These are phyloP conservation scores for Tigriopus californicus DNA, from an alignment of 2,888 invertebrate genomes.

Conservation along the genomic window DNA sequence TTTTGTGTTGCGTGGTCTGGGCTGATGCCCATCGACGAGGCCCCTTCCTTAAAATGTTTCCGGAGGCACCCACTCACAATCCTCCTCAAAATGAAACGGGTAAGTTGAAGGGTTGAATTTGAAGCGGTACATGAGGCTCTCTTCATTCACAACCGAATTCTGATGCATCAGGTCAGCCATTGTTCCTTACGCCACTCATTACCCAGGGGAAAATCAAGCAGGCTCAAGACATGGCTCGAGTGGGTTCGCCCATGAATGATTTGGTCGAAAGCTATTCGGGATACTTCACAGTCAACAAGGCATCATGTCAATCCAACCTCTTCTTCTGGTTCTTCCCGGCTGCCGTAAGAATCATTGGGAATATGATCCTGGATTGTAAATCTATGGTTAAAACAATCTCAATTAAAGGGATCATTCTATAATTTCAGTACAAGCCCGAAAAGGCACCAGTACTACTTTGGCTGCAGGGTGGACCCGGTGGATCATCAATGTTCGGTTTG, in stretches of 20 bases:
- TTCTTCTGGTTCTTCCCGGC: conserved; percentile 87
- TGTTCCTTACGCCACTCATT: conserved; percentile 8
- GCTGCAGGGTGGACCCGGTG: conserved; percentile 67
- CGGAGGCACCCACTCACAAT: too few relatives aligned
- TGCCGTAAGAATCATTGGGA: conserved; percentile 22
- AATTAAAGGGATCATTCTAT: too few relatives aligned
- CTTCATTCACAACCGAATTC: neutral
- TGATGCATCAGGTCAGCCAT: neutral
- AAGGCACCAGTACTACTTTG: conserved; percentile 54
- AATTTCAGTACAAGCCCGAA: conserved; percentile 23
- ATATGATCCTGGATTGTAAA: too few relatives aligned
- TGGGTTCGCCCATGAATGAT: conserved; percentile 12
- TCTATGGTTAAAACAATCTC: too few relatives aligned
- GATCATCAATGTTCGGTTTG: conserved; percentile 54
- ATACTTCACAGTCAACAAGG: conserved; percentile 60
- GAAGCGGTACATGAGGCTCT: too few relatives aligned
- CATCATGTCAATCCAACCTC: conserved; percentile 49
- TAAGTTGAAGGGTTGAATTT: too few relatives aligned
- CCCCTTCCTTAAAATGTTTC: too few relatives aligned
- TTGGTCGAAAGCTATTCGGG: conserved; percentile 46
- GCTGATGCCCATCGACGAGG: too few relatives aligned
- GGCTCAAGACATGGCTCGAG: conserved; percentile 17
- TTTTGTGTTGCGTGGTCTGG: too few relatives aligned
- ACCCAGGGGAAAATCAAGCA: neutral
- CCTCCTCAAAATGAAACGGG: too few relatives aligned